Conservation (phyloP, 2,113 vertebrate genomes). For the Holacanthus passer region DNA sequence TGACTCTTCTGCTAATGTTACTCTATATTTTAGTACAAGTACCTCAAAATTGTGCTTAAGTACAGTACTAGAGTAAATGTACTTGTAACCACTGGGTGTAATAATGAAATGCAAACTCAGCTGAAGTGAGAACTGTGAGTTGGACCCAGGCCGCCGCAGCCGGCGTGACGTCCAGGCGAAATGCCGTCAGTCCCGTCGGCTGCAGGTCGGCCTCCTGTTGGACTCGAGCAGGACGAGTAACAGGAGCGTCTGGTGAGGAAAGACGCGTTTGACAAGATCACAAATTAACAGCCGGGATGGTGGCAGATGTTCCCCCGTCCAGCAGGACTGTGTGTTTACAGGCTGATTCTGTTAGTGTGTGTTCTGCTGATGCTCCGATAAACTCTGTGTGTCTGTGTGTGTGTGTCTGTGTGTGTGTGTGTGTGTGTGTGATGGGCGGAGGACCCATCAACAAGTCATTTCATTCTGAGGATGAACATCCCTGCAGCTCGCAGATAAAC, state of each 20-base stretch:
- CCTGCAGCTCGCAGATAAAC: constrained; percentile 52
- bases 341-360: constrained; percentile 69
- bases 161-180: neutral
- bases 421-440: constrained; percentile 36
- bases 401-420: constrained; percentile 10
- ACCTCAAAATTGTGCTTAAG: no score
- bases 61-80: neutral
- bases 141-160: constrained; percentile 14
- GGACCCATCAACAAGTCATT: constrained; percentile 71
- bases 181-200: constrained; percentile 14
- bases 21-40: no score
- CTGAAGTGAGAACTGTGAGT: constrained; percentile 1
- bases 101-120: neutral
- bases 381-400: constrained; percentile 33
- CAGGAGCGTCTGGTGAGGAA: constrained; percentile 56
- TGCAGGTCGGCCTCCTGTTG: neutral
- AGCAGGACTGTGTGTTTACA: constrained; percentile 17
- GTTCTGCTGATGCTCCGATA: constrained; percentile 75
- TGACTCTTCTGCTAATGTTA: no score
- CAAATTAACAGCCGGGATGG: constrained; percentile 60
- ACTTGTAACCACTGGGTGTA: neutral
- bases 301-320: constrained; percentile 48
- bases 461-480: constrained; percentile 49
- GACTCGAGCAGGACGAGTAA: constrained; percentile 20
- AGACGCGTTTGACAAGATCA: constrained; percentile 60